These are phyloP conservation scores for Heliconius ethilla DNA, from an alignment of 2,888 invertebrate genomes.

Conservation along the genomic window DNA sequence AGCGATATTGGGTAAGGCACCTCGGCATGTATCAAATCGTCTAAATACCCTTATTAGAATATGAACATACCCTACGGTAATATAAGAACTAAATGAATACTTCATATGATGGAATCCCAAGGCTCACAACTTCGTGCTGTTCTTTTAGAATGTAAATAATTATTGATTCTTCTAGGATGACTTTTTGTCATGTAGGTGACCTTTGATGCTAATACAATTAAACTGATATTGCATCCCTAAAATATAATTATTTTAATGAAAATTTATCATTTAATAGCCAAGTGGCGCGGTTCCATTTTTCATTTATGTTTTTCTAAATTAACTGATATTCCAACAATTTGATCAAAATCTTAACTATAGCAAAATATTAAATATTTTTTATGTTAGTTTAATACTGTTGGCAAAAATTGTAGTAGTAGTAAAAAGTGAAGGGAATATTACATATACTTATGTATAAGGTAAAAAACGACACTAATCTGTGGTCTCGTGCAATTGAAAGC, in stretches of 20 bases:
- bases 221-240: background rate
- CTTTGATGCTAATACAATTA: background rate
- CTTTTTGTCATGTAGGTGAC: constrained; percentile 15
- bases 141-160: constrained; percentile 30
- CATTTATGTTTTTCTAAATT: background rate
- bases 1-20: too few relatives aligned
- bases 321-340: background rate
- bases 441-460: background rate
- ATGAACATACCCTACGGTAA: background rate
- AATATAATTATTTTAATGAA: background rate
- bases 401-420: background rate
- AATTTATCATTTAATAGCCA: background rate
- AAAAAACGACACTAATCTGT: constrained; percentile 16
- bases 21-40: too few relatives aligned
- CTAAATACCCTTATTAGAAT: too few relatives aligned
- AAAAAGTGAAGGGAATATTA: constrained; percentile 5
- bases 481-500: constrained; percentile 36
- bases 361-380: too few relatives aligned
- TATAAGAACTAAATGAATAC: constrained; percentile 5
- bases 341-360: too few relatives aligned
- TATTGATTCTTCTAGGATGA: constrained; percentile 20
- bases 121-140: constrained; percentile 40
- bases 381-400: background rate
- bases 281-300: background rate
- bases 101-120: constrained; percentile 37